These are phyloP conservation scores for Thalassarche chlororhynchos DNA, from an alignment of 2,113 vertebrate genomes.

Conservation along the genomic window DNA sequence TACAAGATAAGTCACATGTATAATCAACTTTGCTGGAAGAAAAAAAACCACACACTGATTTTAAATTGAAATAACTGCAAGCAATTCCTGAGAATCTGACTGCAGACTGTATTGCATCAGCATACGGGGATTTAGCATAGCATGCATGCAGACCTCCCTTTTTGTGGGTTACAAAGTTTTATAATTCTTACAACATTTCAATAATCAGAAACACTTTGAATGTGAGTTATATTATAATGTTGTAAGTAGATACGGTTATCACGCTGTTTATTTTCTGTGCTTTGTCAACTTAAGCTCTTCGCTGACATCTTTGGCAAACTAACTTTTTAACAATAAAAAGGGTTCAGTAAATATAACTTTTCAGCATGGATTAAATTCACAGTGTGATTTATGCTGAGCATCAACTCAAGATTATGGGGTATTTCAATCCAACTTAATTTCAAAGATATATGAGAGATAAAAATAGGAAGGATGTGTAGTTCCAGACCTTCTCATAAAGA, in stretches of 20 bases:
- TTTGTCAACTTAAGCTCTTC: neutral
- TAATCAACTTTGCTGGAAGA: neutral
- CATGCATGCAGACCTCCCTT: neutral
- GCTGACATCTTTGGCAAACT: neutral
- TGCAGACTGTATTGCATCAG: neutral
- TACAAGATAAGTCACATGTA: neutral
- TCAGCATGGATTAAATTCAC: neutral
- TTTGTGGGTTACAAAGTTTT: neutral
- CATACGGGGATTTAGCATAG: neutral
- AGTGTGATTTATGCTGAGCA: neutral
- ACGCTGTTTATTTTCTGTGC: neutral
- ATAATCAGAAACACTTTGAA: neutral
- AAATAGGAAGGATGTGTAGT: neutral
- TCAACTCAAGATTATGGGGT: neutral
- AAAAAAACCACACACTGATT: neutral
- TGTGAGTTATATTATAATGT: neutral
- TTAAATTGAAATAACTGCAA: neutral
- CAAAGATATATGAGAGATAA: neutral
- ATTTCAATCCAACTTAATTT: neutral
- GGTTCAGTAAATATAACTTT: neutral
- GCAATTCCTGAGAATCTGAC: neutral
- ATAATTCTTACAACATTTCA: neutral
- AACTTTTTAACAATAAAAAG: neutral
- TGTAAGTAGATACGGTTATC: neutral
- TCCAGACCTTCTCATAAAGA: neutral